phyloP scores from a whole-genome alignment of 2,113 vertebrate genomes.

The Vulpes ferrilata region DNA sequence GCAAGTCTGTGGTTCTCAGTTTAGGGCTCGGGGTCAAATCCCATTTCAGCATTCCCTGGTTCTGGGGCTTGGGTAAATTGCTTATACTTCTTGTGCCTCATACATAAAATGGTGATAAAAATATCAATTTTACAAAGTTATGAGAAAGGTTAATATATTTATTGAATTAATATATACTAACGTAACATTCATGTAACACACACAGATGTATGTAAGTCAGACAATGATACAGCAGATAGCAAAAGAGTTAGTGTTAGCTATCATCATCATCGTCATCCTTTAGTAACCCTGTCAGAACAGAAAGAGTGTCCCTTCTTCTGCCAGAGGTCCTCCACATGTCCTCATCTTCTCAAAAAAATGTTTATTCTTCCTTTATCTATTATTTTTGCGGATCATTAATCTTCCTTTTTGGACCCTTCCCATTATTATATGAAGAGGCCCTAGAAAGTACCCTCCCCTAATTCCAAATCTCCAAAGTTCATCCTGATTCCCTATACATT shows the following conservation, averaged over 20 bases:
- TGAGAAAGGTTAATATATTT: neutral
- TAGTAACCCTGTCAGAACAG: neutral
- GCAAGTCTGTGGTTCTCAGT: neutral
- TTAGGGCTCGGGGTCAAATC: neutral
- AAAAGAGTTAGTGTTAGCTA: neutral
- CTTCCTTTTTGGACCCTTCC: neutral
- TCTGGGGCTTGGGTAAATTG: neutral
- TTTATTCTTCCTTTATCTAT: neutral
- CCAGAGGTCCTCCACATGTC: neutral
- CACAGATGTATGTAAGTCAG: neutral
- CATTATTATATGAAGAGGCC: neutral
- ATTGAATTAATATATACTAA: neutral
- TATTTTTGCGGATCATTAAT: neutral
- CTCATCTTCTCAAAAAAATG: neutral
- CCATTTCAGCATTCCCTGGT: neutral
- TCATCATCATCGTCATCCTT: neutral
- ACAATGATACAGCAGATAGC: neutral
- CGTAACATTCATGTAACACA: neutral
- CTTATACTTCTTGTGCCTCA: neutral
- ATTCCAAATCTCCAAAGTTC: neutral
- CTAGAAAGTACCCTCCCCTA: neutral
- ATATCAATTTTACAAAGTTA: neutral
- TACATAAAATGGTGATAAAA: neutral
- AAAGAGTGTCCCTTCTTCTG: neutral
- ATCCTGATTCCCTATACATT: neutral